Evolutionary conservation across 2,113 vertebrate species (phyloP).

Genomic region (Sisor rabdophorus): DNA sequence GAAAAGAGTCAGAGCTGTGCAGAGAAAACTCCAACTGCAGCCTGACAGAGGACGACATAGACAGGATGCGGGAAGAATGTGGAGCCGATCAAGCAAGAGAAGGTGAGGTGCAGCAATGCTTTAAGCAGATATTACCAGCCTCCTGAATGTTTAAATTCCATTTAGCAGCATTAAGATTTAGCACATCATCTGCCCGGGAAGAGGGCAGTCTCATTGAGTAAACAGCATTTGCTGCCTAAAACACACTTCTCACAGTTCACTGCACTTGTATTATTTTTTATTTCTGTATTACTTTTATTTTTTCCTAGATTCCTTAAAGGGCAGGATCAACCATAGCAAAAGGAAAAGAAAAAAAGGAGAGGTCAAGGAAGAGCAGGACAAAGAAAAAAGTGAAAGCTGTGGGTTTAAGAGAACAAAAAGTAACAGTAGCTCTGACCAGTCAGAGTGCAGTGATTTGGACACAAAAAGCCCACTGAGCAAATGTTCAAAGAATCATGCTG

Average conservation of each 20-base stretch:
- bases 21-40: constrained; percentile 76
- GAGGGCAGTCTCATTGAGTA: background rate
- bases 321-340: constrained; percentile 72
- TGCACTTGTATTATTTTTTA: background rate
- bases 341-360: constrained; percentile 79
- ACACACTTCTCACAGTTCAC: background rate
- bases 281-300: background rate
- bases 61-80: constrained; percentile 67
- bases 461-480: constrained; percentile 75
- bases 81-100: constrained; percentile 24
- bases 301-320: constrained; percentile 74
- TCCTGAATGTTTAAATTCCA: constrained; percentile 34
- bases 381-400: constrained; percentile 71
- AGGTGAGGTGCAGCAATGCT: constrained; percentile 37
- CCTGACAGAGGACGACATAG: constrained; percentile 69
- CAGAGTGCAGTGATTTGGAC: constrained; percentile 78
- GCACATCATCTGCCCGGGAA: constrained; percentile 15
- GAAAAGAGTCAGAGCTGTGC: constrained; percentile 72
- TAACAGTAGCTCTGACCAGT: constrained; percentile 72
- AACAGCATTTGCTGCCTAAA: background rate
- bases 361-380: constrained; percentile 55
- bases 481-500: constrained; percentile 65
- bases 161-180: constrained; percentile 24
- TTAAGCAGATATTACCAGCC: constrained; percentile 21
- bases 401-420: constrained; percentile 73